Base-by-base conservation (phyloP, 1,140 invertebrate genomes). In the Agrilus planipennis region DNA sequence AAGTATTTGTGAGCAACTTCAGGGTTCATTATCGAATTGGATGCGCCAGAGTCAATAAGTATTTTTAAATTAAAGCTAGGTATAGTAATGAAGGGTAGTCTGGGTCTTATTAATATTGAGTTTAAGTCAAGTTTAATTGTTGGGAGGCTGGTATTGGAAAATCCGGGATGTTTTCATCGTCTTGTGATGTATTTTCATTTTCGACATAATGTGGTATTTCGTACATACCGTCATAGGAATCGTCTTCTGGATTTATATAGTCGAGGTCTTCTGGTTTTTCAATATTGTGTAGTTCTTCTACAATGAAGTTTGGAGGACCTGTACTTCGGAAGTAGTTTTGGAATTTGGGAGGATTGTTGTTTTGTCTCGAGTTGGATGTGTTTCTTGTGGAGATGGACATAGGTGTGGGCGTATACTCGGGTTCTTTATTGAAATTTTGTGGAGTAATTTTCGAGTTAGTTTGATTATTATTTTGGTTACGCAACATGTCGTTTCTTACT, bases 311-410 rank as follows among this genome's bases (percentile, higher is more conserved):
- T 7, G 10, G 39, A 1, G 29, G 30, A 23, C 27, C 37, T 5
- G 25, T 29, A 14, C 20, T 31, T 23, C 10, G n/a, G 19, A 34
- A 34, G 23, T 32, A 22, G 11, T 22, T 41, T 11, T 21, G 23
- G 15, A 21, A 29, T 16, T 11, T 22, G 5, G 17, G 17, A 1
- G 17, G 7, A 3, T 23, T 32, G 21, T 41, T 32, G 21, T 14
- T 17, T 10, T 30, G 19, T 3, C n/a, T 18, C 11, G n/a, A n/a
- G n/a, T 11, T 41, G 11, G 21, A 19, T 11, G 39, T 32, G 22
- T 32, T 29, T n/a, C 18, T 31, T 2, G 39, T 41, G 11, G 18
- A 22, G 15, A 41, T 23, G 6, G 39, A 41, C 39, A 32, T 41
- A 10, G 29, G 29, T 12, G 28, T 31, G 14, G 29, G 29, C 23